Evolutionary conservation across 2,113 vertebrate genomes (phyloP).

Genomic region (Neolamprologus longior): DNA sequence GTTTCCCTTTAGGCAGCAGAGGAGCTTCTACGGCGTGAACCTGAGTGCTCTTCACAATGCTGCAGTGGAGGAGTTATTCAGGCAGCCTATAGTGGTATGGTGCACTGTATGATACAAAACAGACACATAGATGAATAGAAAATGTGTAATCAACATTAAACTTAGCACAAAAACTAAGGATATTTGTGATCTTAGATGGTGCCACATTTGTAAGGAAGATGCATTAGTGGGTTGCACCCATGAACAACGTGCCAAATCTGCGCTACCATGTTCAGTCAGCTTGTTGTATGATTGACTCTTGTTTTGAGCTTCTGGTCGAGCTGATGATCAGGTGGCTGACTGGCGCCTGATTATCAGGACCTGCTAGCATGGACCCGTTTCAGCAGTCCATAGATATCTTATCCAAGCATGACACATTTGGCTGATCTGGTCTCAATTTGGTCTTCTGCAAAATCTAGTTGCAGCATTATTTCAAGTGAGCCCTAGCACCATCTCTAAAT

Average conservation of each 20-base stretch:
- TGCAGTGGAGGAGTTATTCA: slow-evolving; percentile 72
- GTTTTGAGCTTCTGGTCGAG: neutral
- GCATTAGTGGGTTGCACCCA: neutral
- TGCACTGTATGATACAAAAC: neutral
- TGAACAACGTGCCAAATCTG: neutral
- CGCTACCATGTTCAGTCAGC: neutral
- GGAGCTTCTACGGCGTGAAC: slow-evolving; percentile 73
- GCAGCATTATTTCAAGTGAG: neutral
- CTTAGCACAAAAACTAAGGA: neutral
- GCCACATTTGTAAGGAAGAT: neutral
- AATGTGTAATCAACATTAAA: neutral
- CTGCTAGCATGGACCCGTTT: neutral
- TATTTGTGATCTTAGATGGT: neutral
- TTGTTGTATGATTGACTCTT: accelerated
- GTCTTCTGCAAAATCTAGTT: neutral
- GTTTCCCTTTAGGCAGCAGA: slow-evolving; percentile 68
- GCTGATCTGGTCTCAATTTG: neutral
- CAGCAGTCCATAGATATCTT: neutral
- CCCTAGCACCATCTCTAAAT: neutral
- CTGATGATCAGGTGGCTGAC: neutral
- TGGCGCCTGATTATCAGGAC: neutral
- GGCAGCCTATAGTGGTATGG: slow-evolving; percentile 73
- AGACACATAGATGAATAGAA: neutral
- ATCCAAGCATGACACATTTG: neutral
- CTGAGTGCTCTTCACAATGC: slow-evolving; percentile 65